Percentiles rank a stretch among this genome's conserved stretches.
Conservation (phyloP, 2,888 invertebrate genomes). For the Acanthosepion esculentum region DNA sequence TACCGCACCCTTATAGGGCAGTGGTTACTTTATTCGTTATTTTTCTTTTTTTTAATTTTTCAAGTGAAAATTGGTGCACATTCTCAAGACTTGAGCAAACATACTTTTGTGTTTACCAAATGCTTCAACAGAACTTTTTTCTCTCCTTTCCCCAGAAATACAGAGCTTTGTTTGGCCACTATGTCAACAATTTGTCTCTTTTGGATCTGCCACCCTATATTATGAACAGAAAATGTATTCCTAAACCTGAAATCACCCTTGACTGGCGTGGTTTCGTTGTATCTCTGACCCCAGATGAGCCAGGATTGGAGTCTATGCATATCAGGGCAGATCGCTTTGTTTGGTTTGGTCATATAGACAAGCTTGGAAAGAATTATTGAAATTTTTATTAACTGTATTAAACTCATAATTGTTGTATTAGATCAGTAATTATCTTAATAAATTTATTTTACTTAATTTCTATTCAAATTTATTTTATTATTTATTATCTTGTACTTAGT, state of each 20-base stretch:
- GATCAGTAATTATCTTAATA: too few species aligned
- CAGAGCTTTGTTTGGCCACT: constrained; percentile 48
- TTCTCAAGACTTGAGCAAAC: too few species aligned
- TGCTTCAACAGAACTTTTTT: background rate
- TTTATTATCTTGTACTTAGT: too few species aligned
- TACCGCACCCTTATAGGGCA: too few species aligned
- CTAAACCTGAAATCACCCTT: constrained; percentile 41
- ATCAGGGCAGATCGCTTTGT: constrained; percentile 36
- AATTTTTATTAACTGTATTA: background rate
- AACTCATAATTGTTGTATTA: too few species aligned
- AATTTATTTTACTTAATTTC: too few species aligned
- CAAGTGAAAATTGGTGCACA: too few species aligned
- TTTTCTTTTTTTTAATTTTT: too few species aligned
- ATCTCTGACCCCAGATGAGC: constrained; percentile 44
- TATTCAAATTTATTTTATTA: too few species aligned
- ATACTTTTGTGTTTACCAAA: too few species aligned
- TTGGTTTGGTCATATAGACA: constrained; percentile 44
- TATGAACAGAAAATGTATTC: constrained; percentile 49
- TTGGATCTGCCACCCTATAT: constrained; percentile 52
- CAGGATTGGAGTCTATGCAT: constrained; percentile 6
- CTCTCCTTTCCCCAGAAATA: constrained; percentile 50
- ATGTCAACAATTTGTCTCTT: constrained; percentile 45
- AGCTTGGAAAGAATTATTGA: constrained; percentile 42
- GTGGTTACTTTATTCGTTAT: too few species aligned
- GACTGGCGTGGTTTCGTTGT: constrained; percentile 49